Conservation (phyloP, 2,797 vertebrate genomes). For the Syncerus caffer region DNA sequence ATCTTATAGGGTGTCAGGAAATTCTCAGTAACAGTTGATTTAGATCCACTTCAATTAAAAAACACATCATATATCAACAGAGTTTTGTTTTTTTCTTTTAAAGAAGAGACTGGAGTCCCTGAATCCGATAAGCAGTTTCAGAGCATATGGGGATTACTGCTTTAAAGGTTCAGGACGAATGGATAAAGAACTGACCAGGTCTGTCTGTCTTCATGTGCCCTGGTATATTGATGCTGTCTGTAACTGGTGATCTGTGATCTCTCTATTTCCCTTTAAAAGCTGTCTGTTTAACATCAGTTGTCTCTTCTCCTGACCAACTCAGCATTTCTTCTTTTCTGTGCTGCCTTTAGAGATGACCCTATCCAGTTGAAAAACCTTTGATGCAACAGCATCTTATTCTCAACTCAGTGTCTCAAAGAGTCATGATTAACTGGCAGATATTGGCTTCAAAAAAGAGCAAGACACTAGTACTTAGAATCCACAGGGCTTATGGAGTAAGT, state of each 20-base stretch:
- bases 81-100: not conserved
- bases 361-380: not conserved
- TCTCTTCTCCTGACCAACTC: not conserved
- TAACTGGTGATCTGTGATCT: not conserved
- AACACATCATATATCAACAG: not conserved
- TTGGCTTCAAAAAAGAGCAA: not conserved
- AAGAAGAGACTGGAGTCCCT: not conserved
- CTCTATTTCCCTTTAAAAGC: not conserved
- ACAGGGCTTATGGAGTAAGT: not conserved
- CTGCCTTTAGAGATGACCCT: not conserved
- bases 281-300: not conserved
- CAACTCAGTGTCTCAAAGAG: not conserved
- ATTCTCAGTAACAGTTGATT: not conserved
- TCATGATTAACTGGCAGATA: not conserved
- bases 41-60: constrained; percentile 27
- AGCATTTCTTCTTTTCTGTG: not conserved
- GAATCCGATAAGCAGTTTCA: not conserved
- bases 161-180: not conserved
- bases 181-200: not conserved
- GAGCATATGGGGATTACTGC: not conserved
- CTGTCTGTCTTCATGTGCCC: not conserved
- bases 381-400: not conserved
- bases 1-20: not conserved
- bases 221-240: not conserved
- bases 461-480: not conserved